phyloP scores from a whole-genome alignment of 2,113 vertebrate species.

The Verasper variegatus region DNA sequence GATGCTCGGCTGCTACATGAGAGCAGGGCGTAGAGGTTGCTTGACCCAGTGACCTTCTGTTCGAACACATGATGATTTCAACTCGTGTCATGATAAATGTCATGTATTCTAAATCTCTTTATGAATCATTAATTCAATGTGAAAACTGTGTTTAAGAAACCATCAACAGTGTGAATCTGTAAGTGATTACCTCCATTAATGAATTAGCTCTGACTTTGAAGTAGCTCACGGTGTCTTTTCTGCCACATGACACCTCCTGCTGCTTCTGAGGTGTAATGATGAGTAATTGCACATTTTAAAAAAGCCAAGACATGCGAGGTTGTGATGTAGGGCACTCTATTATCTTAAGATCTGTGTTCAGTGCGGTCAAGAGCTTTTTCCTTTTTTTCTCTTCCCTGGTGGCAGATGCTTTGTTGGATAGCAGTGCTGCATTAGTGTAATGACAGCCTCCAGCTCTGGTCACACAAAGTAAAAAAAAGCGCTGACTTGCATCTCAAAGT shows the following conservation, averaged over 20 bases:
- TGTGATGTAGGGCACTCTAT: conserved; percentile 46
- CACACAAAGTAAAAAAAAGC: conserved; percentile 59
- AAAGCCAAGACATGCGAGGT: conserved; percentile 25
- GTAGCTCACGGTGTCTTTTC: neutral
- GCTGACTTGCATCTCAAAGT: conserved; percentile 73
- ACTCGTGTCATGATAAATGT: too few species aligned
- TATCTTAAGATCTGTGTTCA: conserved; percentile 50
- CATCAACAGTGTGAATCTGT: neutral
- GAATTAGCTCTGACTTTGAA: conserved; percentile 1
- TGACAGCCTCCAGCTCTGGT: conserved; percentile 67
- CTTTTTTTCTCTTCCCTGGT: neutral
- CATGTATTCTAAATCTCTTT: neutral
- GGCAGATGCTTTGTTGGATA: conserved; percentile 54
- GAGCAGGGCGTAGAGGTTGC: too few species aligned
- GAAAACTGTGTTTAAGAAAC: conserved; percentile 12
- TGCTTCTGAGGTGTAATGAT: conserved; percentile 22
- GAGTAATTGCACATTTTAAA: conserved; percentile 32
- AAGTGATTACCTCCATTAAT: conserved; percentile 19
- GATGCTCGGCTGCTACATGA: neutral
- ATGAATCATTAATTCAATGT: neutral
- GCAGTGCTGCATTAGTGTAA: conserved; percentile 73
- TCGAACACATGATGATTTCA: too few species aligned
- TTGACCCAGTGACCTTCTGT: neutral
- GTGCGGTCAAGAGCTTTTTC: neutral
- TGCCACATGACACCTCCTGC: neutral